Conservation (phyloP, 2,888 invertebrate species). For the Cynaeus angustus region DNA sequence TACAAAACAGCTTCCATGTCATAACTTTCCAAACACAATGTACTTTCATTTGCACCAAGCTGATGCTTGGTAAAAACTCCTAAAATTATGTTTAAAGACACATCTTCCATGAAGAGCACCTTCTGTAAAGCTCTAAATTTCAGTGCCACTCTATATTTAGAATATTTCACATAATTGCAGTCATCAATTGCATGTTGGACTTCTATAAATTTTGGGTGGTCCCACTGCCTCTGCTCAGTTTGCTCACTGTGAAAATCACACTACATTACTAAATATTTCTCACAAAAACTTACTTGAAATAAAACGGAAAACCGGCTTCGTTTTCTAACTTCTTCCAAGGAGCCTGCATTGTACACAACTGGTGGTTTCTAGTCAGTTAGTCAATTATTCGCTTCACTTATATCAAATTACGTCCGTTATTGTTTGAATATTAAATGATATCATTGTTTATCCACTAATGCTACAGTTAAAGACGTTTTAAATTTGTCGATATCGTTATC, state of each 20-base stretch:
- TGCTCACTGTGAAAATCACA: too few relatives aligned
- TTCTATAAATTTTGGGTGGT: conserved; percentile 77
- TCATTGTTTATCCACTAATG: too few relatives aligned
- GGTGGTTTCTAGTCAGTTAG: conserved; percentile 15
- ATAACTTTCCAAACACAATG: conserved; percentile 78
- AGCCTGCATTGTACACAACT: conserved; percentile 45
- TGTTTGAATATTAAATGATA: too few relatives aligned
- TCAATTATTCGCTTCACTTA: too few relatives aligned
- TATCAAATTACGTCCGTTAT: too few relatives aligned
- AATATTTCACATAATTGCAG: conserved; percentile 82
- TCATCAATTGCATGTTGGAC: conserved; percentile 76
- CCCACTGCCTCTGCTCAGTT: conserved; percentile 74
- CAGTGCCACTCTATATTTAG: conserved; percentile 84
- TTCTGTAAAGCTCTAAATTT: conserved; percentile 80
- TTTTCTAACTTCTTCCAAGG: conserved; percentile 76
- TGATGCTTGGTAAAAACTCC: conserved; percentile 84
- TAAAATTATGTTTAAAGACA: conserved; percentile 74
- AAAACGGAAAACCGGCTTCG: conserved; percentile 77
- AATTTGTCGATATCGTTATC: too few relatives aligned
- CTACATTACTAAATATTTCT: too few relatives aligned
- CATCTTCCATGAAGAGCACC: conserved; percentile 71
- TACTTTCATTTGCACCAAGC: conserved; percentile 80
- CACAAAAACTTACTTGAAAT: conserved; percentile 75
- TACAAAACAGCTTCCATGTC: conserved; percentile 83
- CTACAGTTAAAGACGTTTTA: too few relatives aligned